Conservation (phyloP, 2,888 invertebrate genomes). For the Agrilus mali region DNA sequence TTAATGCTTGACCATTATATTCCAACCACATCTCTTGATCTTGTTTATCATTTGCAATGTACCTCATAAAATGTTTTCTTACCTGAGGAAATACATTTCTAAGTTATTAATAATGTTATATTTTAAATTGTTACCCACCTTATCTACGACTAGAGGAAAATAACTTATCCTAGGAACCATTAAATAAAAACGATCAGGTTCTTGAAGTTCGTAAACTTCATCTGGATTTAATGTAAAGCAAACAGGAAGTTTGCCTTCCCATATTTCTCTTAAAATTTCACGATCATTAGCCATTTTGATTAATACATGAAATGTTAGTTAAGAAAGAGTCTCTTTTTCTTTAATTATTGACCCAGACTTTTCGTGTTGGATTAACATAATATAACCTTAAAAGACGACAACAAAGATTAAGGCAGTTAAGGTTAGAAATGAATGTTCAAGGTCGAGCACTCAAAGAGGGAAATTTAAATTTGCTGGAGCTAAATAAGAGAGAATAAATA, state of each 20-base stretch:
- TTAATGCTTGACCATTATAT: constrained; percentile 79
- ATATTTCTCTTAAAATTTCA: constrained; percentile 86
- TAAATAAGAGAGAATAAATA: too few relatives aligned
- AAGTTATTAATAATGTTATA: too few relatives aligned
- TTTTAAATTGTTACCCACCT: constrained; percentile 43
- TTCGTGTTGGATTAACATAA: too few relatives aligned
- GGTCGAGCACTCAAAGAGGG: too few relatives aligned
- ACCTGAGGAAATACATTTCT: too few relatives aligned
- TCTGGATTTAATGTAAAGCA: constrained; percentile 82
- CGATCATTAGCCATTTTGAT: constrained; percentile 80
- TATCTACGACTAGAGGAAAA: constrained; percentile 89
- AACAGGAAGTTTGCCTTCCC: constrained; percentile 91
- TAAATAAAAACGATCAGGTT: constrained; percentile 85
- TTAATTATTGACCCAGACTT: too few relatives aligned
- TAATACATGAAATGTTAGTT: background rate
- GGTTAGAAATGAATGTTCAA: too few relatives aligned
- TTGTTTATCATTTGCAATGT: constrained; percentile 66
- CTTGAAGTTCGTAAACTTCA: constrained; percentile 78
- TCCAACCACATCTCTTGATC: constrained; percentile 92
- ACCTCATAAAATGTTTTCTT: constrained; percentile 76
- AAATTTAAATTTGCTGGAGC: too few relatives aligned
- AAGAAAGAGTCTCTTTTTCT: too few relatives aligned
- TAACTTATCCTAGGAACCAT: constrained; percentile 91
- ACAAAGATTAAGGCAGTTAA: too few relatives aligned
- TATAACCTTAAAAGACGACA: too few relatives aligned